Base-by-base conservation (phyloP, 2,888 invertebrate genomes). In the Agrenia bidenticulata region DNA sequence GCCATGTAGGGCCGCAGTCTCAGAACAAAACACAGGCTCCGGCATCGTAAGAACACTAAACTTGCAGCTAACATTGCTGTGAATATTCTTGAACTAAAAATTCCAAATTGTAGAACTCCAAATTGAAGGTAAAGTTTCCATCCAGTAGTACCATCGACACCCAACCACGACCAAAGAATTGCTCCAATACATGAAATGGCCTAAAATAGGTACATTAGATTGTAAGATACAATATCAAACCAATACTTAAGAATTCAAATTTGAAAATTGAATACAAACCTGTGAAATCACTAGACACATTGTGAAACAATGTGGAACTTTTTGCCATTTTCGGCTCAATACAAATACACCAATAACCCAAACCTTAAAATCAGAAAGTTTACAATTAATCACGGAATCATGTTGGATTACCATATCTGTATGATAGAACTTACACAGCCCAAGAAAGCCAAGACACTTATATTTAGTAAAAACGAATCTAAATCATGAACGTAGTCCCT, bases 61-160 rank as follows among this genome's bases (percentile, higher is more conserved):
- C 88, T 87, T 39, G 92, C 84, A 1, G 94, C 90, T 64, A 94
- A 82, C 77, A 91, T 87, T 9, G 89, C 88, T 0, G 93, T 92
- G 91, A 92, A 94, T 60, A 93, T 82, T 66, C 94, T 83, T 56
- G 91, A 87, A 66, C 92, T 89, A 77, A 90, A 90, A 66, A 90
- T 88, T 65, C 82, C 82, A 45, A 80, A 85, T 39, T 89, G 87
- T 73, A 90, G 88, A 17, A 92, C 79, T 2, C 87, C 82, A 78
- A 93, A 91, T 78, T 93, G 90, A 1, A 89, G 64, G 66, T 89
- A 88, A 76, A 86, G 83, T 32, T 83, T 81, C 88, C 88, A 89
- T 4, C 83, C 82, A 1, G 81, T 78, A 55, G 81, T 81, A 37
- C 83, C 82, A 23, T 84, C 58, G 7, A 73, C 69, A 17, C 76